Evolutionary conservation across 2,888 invertebrate genomes (phyloP).

Genomic region (Zygaena filipendulae): DNA sequence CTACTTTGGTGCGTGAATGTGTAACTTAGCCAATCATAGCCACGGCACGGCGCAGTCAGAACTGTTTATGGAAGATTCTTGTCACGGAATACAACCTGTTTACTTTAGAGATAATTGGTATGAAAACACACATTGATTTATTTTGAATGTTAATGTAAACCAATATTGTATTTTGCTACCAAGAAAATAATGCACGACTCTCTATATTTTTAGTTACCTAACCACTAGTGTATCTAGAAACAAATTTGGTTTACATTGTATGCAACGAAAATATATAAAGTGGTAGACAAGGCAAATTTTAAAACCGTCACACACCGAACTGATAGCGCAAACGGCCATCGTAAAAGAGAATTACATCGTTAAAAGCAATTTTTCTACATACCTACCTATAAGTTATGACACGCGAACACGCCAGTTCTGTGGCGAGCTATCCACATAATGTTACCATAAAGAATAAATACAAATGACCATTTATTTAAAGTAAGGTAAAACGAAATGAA

Average conservation of each 20-base stretch:
- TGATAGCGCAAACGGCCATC: constrained; percentile 33
- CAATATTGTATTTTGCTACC: constrained; percentile 6
- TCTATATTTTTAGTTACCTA: no score
- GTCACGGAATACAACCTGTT: constrained; percentile 37
- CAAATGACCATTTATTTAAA: no score
- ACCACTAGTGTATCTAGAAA: constrained; percentile 4
- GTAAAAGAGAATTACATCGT: constrained; percentile 43
- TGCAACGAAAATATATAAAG: no score
- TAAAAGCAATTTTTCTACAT: constrained; percentile 36
- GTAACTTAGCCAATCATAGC: constrained; percentile 19
- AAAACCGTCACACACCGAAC: constrained; percentile 29
- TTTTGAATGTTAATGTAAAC: no score
- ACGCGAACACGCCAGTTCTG: constrained; percentile 24
- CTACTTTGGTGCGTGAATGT: no score
- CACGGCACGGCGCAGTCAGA: constrained; percentile 33
- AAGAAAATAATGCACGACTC: constrained; percentile 14
- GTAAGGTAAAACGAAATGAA: no score
- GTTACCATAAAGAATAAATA: no score
- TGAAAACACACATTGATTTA: constrained; percentile 1
- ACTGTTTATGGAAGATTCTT: constrained; percentile 53
- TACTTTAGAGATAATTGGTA: constrained; percentile 30
- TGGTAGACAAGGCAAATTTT: constrained; percentile 23
- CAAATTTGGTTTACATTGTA: constrained; percentile 9
- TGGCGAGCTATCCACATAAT: constrained; percentile 14
- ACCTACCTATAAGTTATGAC: constrained; percentile 26